Base-by-base conservation (phyloP, 2,113 vertebrate genomes). In the Scytalopus superciliaris region DNA sequence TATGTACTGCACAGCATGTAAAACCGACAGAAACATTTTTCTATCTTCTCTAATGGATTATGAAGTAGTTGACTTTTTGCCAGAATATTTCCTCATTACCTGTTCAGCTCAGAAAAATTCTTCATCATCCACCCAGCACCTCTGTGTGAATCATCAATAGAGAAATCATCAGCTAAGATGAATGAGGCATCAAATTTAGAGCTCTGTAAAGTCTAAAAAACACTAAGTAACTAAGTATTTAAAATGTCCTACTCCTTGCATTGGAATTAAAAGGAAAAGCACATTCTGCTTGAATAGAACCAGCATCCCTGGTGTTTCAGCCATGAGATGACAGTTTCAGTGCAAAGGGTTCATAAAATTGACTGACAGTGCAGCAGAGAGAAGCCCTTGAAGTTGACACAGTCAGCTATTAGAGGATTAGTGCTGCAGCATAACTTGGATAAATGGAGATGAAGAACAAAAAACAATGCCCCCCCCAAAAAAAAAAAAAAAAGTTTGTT, bases 61-160 rank as follows among this genome's bases (percentile, higher is more conserved):
- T 73, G 66, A 91, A 96, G 47, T 23, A 76, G 14, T 62, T 89
- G 62, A 84, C 28, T 89, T 94, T 90, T 87, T 95, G 44, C 74
- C 57, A 57, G 81, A 85, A 53, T 91, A 94, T 82, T 93, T 95
- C 42, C 40, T 96, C 15, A 27, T 89, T 90, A 63, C 27, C 67
- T 84, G 10, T 77, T 86, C 44, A 73, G 18, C 42, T 93, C 73
- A 93, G 37, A 77, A 93, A 75, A 84, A 69, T 3, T 14, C 27
- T 17, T 86, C 50, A 59, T 89, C 52, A 87, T 74, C 39, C 49
- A 79, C 47, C 5, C 49, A 56, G 56, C 60, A 47, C 0, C 13
- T 94, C 81, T 64, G 57, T 17, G 23, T 66, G 53, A 78, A 64
- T 62, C 75, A 31, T 64, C 53, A 56, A 60, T 16, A 87, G 16